Conservation (phyloP, 2,113 vertebrate species). For the Tretioscincus oriximinensis region DNA sequence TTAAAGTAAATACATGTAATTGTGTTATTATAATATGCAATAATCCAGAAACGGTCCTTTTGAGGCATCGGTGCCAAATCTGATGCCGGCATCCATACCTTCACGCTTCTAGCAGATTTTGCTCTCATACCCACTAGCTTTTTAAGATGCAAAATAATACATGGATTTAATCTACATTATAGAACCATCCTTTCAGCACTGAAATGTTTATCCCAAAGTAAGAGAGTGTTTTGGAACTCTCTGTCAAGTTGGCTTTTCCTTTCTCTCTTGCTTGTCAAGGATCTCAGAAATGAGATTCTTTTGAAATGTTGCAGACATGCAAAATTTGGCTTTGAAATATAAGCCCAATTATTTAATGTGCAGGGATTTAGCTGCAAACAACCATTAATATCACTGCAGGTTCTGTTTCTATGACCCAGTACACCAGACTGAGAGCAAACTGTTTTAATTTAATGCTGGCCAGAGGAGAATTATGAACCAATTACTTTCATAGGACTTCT, state of each 20-base stretch:
- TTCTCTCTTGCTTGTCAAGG: slow-evolving; percentile 4
- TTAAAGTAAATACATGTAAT: slow-evolving; percentile 50
- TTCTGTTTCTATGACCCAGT: background rate
- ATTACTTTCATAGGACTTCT: slow-evolving; percentile 11
- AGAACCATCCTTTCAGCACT: slow-evolving; percentile 2
- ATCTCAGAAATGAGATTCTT: slow-evolving; percentile 12
- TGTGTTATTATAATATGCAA: slow-evolving; percentile 55
- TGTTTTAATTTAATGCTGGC: background rate
- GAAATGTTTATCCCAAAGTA: slow-evolving; percentile 32
- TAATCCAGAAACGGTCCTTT: slow-evolving; percentile 44
- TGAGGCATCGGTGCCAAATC: slow-evolving; percentile 42
- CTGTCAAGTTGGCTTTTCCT: slow-evolving; percentile 27
- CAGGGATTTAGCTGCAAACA: background rate
- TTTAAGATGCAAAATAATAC: slow-evolving; percentile 17
- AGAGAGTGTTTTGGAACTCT: slow-evolving; percentile 28
- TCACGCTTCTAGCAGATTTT: background rate
- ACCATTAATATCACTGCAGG: background rate
- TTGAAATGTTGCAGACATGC: background rate
- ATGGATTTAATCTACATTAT: slow-evolving; percentile 10
- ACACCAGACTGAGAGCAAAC: background rate
- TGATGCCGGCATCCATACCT: rapidly evolving
- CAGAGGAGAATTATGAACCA: slow-evolving; percentile 19
- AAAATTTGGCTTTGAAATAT: background rate
- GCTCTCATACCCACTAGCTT: background rate
- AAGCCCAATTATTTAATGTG: slow-evolving; percentile 20